Base-by-base conservation (phyloP, 2,888 invertebrate genomes). In the Tipula confusa region DNA sequence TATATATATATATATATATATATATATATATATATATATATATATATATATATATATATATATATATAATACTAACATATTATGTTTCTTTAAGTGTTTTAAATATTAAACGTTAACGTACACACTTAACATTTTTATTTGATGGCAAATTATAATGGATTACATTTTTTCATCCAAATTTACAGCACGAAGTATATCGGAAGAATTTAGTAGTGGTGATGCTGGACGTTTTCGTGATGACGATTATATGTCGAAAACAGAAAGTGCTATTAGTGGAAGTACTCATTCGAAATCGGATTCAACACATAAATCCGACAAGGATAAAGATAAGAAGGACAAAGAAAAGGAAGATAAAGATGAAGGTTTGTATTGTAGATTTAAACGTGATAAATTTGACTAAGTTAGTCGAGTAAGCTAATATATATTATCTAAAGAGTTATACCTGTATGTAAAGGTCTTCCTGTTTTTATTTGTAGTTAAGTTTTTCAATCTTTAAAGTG, bases 191-290 rank as follows among this genome's bases (percentile, higher is more conserved):
- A 97, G 97, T 92, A 96, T 97, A 90, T 98, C 98, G 88, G 98
- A 98, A 91, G 98, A 98, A 91, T 98, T 98, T 92, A 97, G 97
- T 90, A 97, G 97, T 90, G 96, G 95, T 86, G 96, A 96, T 89
- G 92, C 92, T 83, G 82, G 15, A n/a, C 92, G 92, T 86, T 91
- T 91, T 87, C 91, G 93, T 86, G 93, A 94, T 86, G 91, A 91
- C 86, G 93, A 93, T 85, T 87, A 86, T 85, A 87, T 87, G 84
- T 83, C 83, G 43, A 89, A 89, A 86, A 86, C 87, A 83, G 89
- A 89, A 43, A 87, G 87, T 85, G 87, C 87, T 85, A 86, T 86
- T 82, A 83, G 86, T 83, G 81, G 84, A 82, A 86, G 83, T 43
- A 79, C 88, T 79, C 88, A 92, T 90, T 90, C 92, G 86, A 87